Evolutionary conservation across 2,113 vertebrate species (phyloP), one percentile per base, ranked within the genome.

Genomic region (Laticauda colubrina): DNA sequence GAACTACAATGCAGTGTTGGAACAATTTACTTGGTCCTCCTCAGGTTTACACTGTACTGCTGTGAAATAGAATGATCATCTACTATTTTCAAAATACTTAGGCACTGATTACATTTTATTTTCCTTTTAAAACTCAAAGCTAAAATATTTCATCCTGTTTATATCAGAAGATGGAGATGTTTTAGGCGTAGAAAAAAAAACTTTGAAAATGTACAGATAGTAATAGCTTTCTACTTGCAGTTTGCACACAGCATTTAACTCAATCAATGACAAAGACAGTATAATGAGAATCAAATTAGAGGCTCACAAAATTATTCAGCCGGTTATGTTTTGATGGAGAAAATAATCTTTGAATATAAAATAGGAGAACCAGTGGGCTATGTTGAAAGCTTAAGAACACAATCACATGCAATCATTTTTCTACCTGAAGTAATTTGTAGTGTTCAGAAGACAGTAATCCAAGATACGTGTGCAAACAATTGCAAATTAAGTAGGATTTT

Each of bases 41-140:
- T 94, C 91, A 95, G 94, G 75, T 15, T 92, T 96, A 95, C 96
- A 95, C 93, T 89, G 81, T 89, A 93, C 95, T 95, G 90, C 91
- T 95, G 85, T 61, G 64, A 95, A 39, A 53, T 92, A 11, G 53
- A 93, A 93, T 96, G 87, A 95, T 96, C 90, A 95, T 94, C 51
- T 88, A 93, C 4, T 94, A 91, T 89, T 53, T 56, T 95, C 94
- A 95, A 91, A 96, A 56, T 92, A 23, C 51, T 92, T 97, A 81
- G 34, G 18, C 93, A 24, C 54, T 89, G 69, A 91, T 95, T 95
- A n/a, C 2, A 14, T 96, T 92, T 90, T 94, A 93, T 53, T 48
- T 95, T 92, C 69, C 57, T 91, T 95, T 93, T 56, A 0, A 93
- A 81, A 95, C 94, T 92, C 61, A 94, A 23, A 87, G 91, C 87